Evolutionary conservation across 64 coral and sea anemone species (phyloP).

Genomic region (Stichodactyla helianthus): DNA sequence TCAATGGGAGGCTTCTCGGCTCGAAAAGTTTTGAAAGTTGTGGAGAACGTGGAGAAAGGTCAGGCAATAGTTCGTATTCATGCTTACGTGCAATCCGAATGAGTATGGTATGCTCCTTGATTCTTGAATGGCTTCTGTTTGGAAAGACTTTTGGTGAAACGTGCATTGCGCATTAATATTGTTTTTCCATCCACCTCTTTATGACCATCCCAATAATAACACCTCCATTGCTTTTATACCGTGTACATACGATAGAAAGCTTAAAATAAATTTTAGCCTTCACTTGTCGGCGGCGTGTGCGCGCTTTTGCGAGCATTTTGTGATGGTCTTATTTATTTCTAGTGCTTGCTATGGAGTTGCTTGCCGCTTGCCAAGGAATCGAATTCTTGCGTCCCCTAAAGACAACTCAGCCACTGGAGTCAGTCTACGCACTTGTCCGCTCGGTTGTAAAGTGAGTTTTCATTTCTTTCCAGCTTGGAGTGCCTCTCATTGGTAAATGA

Average conservation of each 20-base stretch:
- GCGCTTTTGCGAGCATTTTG: too few species aligned
- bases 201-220: too few species aligned
- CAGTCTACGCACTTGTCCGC: conserved; percentile 70
- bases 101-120: background rate
- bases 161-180: too few species aligned
- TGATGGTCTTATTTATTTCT: background rate
- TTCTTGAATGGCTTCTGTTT: background rate
- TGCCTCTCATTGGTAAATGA: too few species aligned
- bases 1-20: conserved; percentile 93
- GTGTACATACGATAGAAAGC: too few species aligned
- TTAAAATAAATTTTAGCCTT: too few species aligned
- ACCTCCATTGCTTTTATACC: too few species aligned
- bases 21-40: conserved; percentile 76
- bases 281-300: too few species aligned
- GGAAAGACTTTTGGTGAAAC: too few species aligned
- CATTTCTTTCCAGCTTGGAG: too few species aligned
- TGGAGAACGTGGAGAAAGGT: conserved; percentile 98
- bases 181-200: too few species aligned
- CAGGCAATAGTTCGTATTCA: background rate
- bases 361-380: conserved; percentile 90
- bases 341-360: conserved; percentile 91
- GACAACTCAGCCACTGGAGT: conserved; percentile 86
- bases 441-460: conserved; percentile 60
- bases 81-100: background rate
- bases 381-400: conserved; percentile 83